Evolutionary conservation across 2,888 invertebrate genomes (phyloP), one percentile per base, ranked within the genome.

Genomic region (Archips crataeganus): DNA sequence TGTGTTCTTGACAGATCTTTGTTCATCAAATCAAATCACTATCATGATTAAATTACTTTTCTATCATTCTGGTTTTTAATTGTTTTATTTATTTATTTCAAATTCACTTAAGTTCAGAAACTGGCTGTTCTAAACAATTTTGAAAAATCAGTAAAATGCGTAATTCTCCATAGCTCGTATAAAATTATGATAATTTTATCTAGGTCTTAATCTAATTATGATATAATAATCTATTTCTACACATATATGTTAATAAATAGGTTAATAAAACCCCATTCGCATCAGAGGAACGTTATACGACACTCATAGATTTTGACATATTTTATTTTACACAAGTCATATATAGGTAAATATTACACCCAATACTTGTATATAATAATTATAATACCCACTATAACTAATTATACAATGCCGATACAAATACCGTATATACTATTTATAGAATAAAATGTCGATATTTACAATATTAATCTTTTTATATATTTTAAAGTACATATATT

Each of bases 201-300:
- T 32, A 83, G 88, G 87, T 77, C 85, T 84, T 86, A 86, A 77
- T 75, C 80, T 80, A 81, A 79, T 79, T 85, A 79, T 85, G 82
- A 87, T 87, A 87, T 85, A 83, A 79, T 82, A 82, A 79, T 76
- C 87, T 89, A 88, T 85, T 73, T 80, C 90, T 91, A 90, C 86
- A 89, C 87, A 86, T 87, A 87, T 81, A 78, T 80, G 80, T 82
- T 81, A 85, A 83, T 87, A 86, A 83, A 84, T 80, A 85, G 88
- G 86, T 88, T 88, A 89, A 89, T 90, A 91, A 86, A 90, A 92
- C 88, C 86, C 81, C 85, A 86, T 87, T 85, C 84, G 87, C 86
- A 88, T 89, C 87, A 91, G 89, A 93, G 91, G 89, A 93, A 93
- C 89, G 87, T 89, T 88, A 76, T 85, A 92, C 92, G 86, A 93